These are phyloP conservation scores for Mobula hypostoma DNA, from an alignment of 2,113 vertebrate species.

Conservation along the genomic window DNA sequence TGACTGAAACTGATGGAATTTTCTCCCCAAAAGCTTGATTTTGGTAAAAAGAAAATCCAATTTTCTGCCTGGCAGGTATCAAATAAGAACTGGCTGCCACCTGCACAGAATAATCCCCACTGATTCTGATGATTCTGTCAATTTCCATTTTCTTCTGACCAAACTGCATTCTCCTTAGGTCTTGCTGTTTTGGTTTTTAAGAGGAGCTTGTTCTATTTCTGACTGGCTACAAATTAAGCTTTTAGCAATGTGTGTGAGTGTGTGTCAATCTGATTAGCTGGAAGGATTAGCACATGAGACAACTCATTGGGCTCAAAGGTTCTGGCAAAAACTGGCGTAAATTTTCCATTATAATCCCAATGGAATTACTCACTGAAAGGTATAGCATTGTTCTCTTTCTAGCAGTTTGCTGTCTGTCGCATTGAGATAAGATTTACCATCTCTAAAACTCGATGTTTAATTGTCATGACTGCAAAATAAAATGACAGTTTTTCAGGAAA, in stretches of 20 bases:
- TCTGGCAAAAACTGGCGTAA: not conserved
- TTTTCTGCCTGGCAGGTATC: conserved; percentile 20
- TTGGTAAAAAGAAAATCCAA: not conserved
- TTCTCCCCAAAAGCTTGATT: not conserved
- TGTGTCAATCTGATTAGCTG: not conserved
- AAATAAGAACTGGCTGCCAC: conserved; percentile 7
- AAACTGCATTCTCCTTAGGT: not conserved
- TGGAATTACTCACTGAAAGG: not conserved
- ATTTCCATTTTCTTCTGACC: conserved; percentile 4
- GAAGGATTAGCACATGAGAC: not conserved
- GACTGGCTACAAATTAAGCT: not conserved
- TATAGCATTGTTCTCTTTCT: not conserved
- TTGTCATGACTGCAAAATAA: not conserved
- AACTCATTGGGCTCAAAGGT: not conserved
- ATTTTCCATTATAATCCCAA: not conserved
- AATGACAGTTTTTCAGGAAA: not conserved
- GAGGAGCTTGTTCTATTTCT: not conserved
- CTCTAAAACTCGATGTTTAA: not conserved
- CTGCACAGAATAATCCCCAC: conserved; percentile 6
- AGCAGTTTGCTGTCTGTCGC: not conserved
- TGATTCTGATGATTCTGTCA: not conserved
- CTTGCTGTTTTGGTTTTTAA: not conserved
- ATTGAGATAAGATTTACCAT: not conserved
- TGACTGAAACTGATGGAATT: not conserved
- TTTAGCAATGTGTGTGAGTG: not conserved